Base-by-base conservation (phyloP, 2,113 vertebrate species). In the Pangasianodon hypophthalmus region DNA sequence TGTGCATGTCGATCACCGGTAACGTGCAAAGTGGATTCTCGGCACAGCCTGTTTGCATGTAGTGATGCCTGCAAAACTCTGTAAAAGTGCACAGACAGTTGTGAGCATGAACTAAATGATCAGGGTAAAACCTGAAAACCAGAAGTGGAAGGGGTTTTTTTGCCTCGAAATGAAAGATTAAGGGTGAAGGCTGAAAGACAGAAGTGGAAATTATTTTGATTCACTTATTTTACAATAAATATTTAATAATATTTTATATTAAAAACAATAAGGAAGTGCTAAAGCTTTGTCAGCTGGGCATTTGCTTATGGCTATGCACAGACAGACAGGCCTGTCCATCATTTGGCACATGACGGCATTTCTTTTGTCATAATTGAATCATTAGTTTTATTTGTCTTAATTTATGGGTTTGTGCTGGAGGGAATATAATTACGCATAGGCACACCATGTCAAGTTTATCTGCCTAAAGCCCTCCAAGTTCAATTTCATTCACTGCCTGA, bases 361-460 rank as follows among this genome's bases (percentile, higher is more conserved):
- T 69, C 0, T 11, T 64, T 9, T 10, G 3, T 64, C 62, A 64
- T 37, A 69, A 32, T 69, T 69, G n/a, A 69, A 64, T 29, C 16
- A 18, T n/a, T 29, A 9, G 64, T 32, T 32, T 60, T 60, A 60
- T 14, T 69, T 32, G 2, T 69, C 13, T 14, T 32, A 32, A 6
- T 32, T 14, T 69, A 16, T 29, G 29, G 26, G 9, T n/a, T 67
- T 67, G 62, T 67, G 62, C 29, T 67, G 29, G 62, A 9, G 88
- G 92, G 90, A 92, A 75, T 90, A 81, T 75, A 88, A 73, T 85
- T 92, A 91, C 84, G 88, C 85, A 92, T 90, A 95, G 95, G 94
- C 94, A 96, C 94, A 93, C 88, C 89, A 88, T 89, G 86, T 84
- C 91, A 87, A 86, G 87, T 60, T 91, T 92, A 91, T 92, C 58